Percentiles rank a stretch among this genome's conserved stretches.
Conservation (phyloP, 1,140 invertebrate genomes). For the Drosophila ercepeae region DNA sequence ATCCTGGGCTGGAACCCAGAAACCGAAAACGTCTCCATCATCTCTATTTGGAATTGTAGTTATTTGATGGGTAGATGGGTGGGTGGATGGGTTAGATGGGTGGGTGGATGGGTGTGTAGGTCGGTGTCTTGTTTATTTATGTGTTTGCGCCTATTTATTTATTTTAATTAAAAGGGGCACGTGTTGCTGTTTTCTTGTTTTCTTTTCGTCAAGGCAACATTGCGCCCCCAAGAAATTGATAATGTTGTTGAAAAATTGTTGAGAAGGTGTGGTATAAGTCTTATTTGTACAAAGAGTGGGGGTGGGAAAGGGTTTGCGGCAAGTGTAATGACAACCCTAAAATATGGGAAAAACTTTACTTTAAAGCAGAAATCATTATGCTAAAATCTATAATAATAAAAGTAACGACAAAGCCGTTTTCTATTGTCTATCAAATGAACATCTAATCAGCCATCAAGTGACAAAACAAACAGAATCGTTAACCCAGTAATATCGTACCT, state of each 20-base stretch:
- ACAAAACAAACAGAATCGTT: slow-evolving; percentile 53
- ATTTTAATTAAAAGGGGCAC: slow-evolving; percentile 81
- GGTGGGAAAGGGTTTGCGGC: slow-evolving; percentile 52
- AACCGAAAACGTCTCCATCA: slow-evolving; percentile 43
- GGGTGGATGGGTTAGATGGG: slow-evolving; percentile 5
- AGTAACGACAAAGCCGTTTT: slow-evolving; percentile 9
- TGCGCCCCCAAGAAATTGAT: slow-evolving; percentile 28
- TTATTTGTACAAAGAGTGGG: background rate
- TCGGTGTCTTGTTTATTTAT: slow-evolving; percentile 54
- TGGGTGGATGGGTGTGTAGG: background rate
- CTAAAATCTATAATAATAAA: background rate
- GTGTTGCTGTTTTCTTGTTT: slow-evolving; percentile 78
- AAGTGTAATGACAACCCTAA: slow-evolving; percentile 46
- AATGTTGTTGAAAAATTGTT: background rate
- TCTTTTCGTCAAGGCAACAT: slow-evolving; percentile 64
- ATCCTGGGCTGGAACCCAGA: slow-evolving; percentile 11
- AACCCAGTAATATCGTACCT: slow-evolving; percentile 15
- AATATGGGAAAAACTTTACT: background rate
- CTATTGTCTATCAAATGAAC: slow-evolving; percentile 42
- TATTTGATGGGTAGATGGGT: slow-evolving; percentile 1
- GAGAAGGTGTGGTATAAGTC: slow-evolving; percentile 14
- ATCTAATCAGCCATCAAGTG: slow-evolving; percentile 65
- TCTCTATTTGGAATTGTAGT: slow-evolving; percentile 56
- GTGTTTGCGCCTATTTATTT: slow-evolving; percentile 75
- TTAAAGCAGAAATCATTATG: background rate